Conservation (phyloP, 2,797 vertebrate genomes). For the Naso thynnoides region DNA sequence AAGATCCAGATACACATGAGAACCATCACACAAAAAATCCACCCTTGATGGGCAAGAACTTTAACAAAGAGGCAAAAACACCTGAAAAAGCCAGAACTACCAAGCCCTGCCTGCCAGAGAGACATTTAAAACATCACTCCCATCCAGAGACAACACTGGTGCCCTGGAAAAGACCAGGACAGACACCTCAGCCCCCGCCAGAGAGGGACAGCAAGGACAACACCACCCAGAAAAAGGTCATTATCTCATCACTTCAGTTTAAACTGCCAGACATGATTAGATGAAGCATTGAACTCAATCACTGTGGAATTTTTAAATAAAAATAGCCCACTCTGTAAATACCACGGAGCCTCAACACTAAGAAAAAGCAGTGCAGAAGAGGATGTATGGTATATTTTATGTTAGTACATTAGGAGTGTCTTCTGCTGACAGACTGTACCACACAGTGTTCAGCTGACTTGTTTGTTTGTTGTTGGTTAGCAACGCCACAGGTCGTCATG, state of each 20-base stretch:
- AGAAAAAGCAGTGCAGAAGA: too few relatives aligned
- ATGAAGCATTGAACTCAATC: background rate
- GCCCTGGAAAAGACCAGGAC: conserved; percentile 73
- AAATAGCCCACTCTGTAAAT: background rate
- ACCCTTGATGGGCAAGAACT: background rate
- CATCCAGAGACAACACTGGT: conserved; percentile 64
- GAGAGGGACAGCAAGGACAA: background rate
- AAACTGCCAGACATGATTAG: background rate
- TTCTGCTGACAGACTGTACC: background rate
- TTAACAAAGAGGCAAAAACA: background rate
- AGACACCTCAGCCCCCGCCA: background rate
- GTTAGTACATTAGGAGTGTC: background rate
- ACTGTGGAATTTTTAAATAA: background rate
- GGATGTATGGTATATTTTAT: too few relatives aligned
- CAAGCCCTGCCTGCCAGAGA: conserved; percentile 59
- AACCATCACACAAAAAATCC: background rate
- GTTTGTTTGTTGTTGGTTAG: conserved; percentile 59
- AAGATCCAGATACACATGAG: background rate
- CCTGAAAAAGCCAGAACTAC: conserved; percentile 11
- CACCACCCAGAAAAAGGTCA: conserved; percentile 77
- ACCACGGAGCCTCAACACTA: too few relatives aligned
- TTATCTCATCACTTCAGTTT: background rate
- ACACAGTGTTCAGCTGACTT: conserved; percentile 8
- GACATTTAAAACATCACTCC: conserved; percentile 50
- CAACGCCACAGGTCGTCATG: conserved; percentile 62